These are phyloP conservation scores for Sylvietta virens DNA, from an alignment of 2,113 vertebrate genomes.

Conservation along the genomic window DNA sequence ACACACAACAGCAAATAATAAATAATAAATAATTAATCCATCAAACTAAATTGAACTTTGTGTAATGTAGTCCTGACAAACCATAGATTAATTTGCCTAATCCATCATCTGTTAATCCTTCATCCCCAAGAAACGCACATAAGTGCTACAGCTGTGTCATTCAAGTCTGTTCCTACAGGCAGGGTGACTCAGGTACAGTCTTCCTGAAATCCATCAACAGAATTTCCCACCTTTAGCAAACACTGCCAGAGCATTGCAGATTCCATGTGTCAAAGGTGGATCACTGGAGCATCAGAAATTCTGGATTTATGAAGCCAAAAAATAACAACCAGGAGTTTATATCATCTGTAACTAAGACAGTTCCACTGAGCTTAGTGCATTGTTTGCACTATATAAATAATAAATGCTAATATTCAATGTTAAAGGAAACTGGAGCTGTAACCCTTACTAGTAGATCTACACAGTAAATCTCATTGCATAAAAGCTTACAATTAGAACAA, in stretches of 20 bases:
- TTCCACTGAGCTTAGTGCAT: not conserved
- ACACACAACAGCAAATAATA: conserved; percentile 55
- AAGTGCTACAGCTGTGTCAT: not conserved
- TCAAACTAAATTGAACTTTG: conserved; percentile 48
- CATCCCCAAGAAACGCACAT: not conserved
- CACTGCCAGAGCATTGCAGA: not conserved
- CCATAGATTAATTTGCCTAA: conserved; percentile 62
- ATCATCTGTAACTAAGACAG: not conserved
- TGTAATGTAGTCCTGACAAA: conserved; percentile 36
- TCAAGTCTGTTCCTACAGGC: not conserved
- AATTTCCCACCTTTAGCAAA: not conserved
- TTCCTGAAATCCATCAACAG: not conserved
- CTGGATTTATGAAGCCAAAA: not conserved
- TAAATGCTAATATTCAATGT: not conserved
- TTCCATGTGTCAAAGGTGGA: not conserved
- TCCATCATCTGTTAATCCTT: conserved; percentile 51
- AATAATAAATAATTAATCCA: conserved; percentile 60
- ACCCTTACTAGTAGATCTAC: not conserved
- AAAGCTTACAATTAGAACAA: not conserved
- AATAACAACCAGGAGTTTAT: not conserved
- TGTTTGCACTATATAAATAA: not conserved
- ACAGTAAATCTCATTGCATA: not conserved
- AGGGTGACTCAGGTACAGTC: not conserved
- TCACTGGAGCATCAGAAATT: not conserved
- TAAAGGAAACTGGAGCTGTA: not conserved